phyloP scores from a whole-genome alignment of 1,140 invertebrate genomes.

The Sminthurinus signatus region DNA sequence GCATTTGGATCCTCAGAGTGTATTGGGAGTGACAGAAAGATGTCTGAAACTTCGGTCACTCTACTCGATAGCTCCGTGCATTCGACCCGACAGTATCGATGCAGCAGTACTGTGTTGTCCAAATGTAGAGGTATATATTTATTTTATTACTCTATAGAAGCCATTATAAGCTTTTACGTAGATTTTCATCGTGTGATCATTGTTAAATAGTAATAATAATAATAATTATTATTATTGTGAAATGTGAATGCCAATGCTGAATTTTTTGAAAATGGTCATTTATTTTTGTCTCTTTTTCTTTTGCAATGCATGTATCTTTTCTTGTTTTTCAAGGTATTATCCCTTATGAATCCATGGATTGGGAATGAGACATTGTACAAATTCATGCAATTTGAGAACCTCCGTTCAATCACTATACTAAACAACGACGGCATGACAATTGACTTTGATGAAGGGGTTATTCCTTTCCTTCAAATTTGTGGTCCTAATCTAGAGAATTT shows the following conservation, averaged over 20 bases:
- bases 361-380: constrained; percentile 44
- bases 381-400: constrained; percentile 44
- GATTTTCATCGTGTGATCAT: no score
- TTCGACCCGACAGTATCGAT: constrained; percentile 40
- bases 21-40: background rate
- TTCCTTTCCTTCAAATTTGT: constrained; percentile 44
- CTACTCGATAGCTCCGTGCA: constrained; percentile 36
- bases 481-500: constrained; percentile 44
- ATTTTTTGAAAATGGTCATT: no score
- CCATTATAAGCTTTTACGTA: background rate
- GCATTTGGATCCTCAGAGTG: constrained; percentile 29
- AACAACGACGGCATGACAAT: constrained; percentile 44
- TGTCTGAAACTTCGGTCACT: constrained; percentile 19
- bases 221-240: no score
- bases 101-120: constrained; percentile 42
- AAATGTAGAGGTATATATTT: constrained; percentile 29
- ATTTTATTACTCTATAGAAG: no score
- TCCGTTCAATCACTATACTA: constrained; percentile 42
- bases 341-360: constrained; percentile 43
- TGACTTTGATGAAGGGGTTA: constrained; percentile 45
- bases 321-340: constrained; percentile 29
- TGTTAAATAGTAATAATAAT: no score
- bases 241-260: no score
- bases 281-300: no score
- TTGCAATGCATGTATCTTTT: no score